Conservation (phyloP, 2,797 vertebrate species). For the Takifugu ocellatus region DNA sequence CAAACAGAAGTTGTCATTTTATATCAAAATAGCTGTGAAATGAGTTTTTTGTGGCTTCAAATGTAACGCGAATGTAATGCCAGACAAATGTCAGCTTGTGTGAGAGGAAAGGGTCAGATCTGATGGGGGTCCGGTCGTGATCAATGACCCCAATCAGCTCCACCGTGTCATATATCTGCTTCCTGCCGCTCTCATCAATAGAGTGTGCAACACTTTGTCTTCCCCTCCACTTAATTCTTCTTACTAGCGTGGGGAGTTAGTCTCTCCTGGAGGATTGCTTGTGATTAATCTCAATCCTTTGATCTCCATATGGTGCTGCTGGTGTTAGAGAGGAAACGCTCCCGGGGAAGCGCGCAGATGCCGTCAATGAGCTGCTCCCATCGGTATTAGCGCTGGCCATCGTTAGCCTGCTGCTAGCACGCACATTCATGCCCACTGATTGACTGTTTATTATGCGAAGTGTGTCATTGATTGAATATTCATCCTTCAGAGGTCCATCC, state of each 20-base stretch:
- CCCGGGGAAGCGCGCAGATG: slow-evolving; percentile 20
- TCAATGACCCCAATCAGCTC: too few relatives aligned
- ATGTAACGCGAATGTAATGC: too few relatives aligned
- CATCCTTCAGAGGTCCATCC: too few relatives aligned
- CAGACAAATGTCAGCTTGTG: not conserved
- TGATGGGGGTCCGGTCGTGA: too few relatives aligned
- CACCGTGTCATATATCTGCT: not conserved
- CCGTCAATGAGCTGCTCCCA: slow-evolving; percentile 2
- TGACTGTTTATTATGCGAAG: too few relatives aligned
- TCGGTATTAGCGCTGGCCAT: too few relatives aligned
- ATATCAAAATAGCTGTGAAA: too few relatives aligned
- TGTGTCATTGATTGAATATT: too few relatives aligned
- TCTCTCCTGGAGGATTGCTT: slow-evolving; percentile 45
- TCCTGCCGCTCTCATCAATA: not conserved
- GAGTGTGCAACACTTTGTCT: slow-evolving; percentile 8
- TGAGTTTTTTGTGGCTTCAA: too few relatives aligned
- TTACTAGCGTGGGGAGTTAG: slow-evolving; percentile 20
- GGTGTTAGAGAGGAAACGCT: slow-evolving; percentile 33
- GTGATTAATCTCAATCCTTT: slow-evolving; percentile 62
- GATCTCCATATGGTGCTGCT: slow-evolving; percentile 62
- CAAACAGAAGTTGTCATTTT: too few relatives aligned
- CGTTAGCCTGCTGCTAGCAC: too few relatives aligned
- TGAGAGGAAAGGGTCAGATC: not conserved
- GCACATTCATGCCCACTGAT: too few relatives aligned
- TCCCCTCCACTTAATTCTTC: slow-evolving; percentile 17